Evolutionary conservation across 2,888 invertebrate species (phyloP).

Genomic region (Sphinx pinastri): DNA sequence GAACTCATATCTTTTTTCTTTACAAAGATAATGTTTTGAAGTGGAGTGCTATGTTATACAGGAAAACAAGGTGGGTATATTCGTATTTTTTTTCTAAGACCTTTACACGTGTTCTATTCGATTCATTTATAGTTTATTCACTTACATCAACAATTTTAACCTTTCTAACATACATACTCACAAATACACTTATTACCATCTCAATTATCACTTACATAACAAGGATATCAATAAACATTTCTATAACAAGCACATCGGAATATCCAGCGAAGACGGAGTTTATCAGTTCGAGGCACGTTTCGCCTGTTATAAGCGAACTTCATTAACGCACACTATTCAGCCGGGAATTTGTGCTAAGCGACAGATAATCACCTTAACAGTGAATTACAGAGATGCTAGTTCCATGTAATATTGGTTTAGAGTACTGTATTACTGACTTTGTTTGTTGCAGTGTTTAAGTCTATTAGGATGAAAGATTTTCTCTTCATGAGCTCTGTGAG

Average conservation of each 20-base stretch:
- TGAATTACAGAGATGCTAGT: conserved; percentile 43
- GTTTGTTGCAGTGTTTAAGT: no score
- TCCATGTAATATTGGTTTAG: neutral
- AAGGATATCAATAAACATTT: conserved; percentile 23
- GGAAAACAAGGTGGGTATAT: no score
- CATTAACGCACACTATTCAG: conserved; percentile 62
- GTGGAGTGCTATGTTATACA: no score
- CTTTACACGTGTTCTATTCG: no score
- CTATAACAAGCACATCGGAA: conserved; percentile 19
- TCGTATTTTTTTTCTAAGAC: no score
- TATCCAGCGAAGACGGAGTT: conserved; percentile 24
- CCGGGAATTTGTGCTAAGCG: conserved; percentile 63
- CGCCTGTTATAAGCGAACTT: conserved; percentile 43
- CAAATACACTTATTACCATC: neutral
- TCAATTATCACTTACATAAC: neutral
- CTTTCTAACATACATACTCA: no score
- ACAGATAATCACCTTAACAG: conserved; percentile 58
- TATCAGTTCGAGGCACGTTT: conserved; percentile 40
- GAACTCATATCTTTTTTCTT: no score
- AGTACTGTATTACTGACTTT: neutral
- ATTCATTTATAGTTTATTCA: no score
- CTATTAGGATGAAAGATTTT: no score
- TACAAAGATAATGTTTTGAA: no score
- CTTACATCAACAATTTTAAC: no score
- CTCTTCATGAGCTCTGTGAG: no score